phyloP scores from a whole-genome alignment of 2,888 invertebrate genomes.

The Drosophila lacicola region DNA sequence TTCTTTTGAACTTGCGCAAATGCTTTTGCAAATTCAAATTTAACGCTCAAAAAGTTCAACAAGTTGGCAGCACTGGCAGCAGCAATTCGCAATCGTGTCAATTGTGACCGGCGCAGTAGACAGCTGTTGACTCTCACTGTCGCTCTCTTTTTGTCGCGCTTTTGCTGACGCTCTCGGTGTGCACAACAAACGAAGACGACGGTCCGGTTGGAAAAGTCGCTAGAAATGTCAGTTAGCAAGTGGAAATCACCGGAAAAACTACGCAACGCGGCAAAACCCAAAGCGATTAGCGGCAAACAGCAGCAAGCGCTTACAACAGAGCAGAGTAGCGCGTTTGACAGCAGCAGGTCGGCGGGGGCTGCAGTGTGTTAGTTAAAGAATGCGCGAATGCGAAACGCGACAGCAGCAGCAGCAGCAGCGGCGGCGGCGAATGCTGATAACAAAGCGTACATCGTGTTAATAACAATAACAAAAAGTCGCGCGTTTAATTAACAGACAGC shows the following conservation, averaged over 20 bases:
- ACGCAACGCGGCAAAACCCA: slow-evolving; percentile 69
- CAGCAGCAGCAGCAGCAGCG: slow-evolving; percentile 27
- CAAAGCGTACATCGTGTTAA: slow-evolving; percentile 72
- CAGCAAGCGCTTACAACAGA: slow-evolving; percentile 45
- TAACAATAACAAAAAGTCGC: slow-evolving; percentile 74
- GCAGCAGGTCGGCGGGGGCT: slow-evolving; percentile 38
- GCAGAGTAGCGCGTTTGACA: slow-evolving; percentile 31
- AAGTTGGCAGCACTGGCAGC: slow-evolving; percentile 49
- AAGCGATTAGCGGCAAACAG: slow-evolving; percentile 38
- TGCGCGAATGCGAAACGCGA: slow-evolving; percentile 57
- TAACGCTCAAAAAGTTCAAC: slow-evolving; percentile 29
- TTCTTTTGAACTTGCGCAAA: background rate
- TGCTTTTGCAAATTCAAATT: slow-evolving; percentile 40
- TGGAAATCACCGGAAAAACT: slow-evolving; percentile 82
- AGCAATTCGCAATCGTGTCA: slow-evolving; percentile 37
- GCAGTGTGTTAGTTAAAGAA: slow-evolving; percentile 47
- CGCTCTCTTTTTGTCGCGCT: slow-evolving; percentile 21
- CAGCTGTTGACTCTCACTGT: slow-evolving; percentile 40
- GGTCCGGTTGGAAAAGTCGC: slow-evolving; percentile 68
- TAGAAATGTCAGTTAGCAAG: slow-evolving; percentile 74
- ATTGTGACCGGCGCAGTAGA: slow-evolving; percentile 55
- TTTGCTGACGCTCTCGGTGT: slow-evolving; percentile 38
- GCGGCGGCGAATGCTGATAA: slow-evolving; percentile 68
- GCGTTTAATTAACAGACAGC: slow-evolving; percentile 70
- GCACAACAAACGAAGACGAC: slow-evolving; percentile 60